Percentiles rank a stretch among this genome's conserved stretches.
Conservation (phyloP, 2,888 invertebrate genomes). For the Acanthosepion pharaonis region DNA sequence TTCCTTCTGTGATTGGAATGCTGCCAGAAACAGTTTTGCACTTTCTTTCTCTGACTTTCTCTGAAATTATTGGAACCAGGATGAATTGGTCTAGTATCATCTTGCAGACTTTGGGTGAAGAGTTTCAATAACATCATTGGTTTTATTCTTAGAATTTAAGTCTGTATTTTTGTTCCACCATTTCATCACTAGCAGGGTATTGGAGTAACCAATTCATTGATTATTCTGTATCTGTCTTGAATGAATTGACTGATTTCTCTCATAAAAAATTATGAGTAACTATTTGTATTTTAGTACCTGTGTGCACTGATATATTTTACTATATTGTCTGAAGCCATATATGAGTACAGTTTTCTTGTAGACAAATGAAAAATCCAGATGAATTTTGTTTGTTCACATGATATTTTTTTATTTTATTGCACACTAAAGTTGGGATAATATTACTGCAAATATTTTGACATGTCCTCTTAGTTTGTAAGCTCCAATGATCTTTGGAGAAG, state of each 20-base stretch:
- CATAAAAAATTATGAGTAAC: neutral
- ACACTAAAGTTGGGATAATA: neutral
- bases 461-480: neutral
- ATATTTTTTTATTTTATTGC: neutral
- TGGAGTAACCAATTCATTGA: neutral
- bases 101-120: neutral
- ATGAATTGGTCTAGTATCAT: neutral
- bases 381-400: neutral
- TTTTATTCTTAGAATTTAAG: neutral
- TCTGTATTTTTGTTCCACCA: neutral
- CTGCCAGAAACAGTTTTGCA: neutral
- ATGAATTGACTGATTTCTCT: slow-evolving; percentile 16
- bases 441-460: neutral
- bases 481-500: neutral
- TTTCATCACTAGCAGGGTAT: neutral
- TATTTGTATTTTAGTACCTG: slow-evolving; percentile 16
- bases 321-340: neutral
- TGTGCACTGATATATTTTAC: neutral
- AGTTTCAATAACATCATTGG: neutral
- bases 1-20: neutral
- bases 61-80: neutral
- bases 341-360: neutral
- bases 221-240: slow-evolving; percentile 15
- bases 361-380: neutral
- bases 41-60: neutral